Evolutionary conservation across 2,797 vertebrate species (phyloP).

Genomic region (Cyclura pinguis): DNA sequence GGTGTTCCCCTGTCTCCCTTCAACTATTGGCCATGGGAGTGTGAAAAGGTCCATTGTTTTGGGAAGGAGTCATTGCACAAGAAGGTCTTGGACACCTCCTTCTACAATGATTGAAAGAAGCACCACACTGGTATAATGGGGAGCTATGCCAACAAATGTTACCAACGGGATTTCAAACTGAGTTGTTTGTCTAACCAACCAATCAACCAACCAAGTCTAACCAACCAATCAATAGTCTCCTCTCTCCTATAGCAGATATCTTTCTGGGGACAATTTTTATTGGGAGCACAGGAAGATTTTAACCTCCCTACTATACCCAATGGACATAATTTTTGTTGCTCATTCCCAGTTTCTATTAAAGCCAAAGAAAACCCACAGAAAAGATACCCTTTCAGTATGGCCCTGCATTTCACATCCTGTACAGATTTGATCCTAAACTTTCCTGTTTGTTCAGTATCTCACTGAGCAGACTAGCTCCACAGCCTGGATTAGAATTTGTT

Average conservation of each 20-base stretch:
- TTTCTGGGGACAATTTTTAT: background rate
- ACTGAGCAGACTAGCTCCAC: background rate
- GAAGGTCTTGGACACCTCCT: no score
- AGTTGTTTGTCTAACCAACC: background rate
- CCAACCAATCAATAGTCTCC: background rate
- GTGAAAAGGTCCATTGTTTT: no score
- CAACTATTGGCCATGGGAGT: no score
- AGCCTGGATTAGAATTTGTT: background rate
- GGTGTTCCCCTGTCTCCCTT: no score
- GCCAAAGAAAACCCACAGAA: background rate
- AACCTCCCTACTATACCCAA: background rate
- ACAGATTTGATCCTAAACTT: background rate
- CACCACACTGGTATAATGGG: no score
- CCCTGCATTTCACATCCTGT: background rate
- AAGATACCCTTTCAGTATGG: background rate
- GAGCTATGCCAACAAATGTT: no score
- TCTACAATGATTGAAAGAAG: no score
- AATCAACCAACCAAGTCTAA: no score
- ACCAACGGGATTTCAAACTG: no score
- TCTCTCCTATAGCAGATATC: background rate
- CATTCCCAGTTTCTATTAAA: background rate
- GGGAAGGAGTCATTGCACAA: no score
- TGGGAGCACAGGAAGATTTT: background rate
- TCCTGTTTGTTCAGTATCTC: background rate
- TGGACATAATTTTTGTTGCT: background rate